Base-by-base conservation (phyloP, 2,113 vertebrate species). In the Chunga burmeisteri region DNA sequence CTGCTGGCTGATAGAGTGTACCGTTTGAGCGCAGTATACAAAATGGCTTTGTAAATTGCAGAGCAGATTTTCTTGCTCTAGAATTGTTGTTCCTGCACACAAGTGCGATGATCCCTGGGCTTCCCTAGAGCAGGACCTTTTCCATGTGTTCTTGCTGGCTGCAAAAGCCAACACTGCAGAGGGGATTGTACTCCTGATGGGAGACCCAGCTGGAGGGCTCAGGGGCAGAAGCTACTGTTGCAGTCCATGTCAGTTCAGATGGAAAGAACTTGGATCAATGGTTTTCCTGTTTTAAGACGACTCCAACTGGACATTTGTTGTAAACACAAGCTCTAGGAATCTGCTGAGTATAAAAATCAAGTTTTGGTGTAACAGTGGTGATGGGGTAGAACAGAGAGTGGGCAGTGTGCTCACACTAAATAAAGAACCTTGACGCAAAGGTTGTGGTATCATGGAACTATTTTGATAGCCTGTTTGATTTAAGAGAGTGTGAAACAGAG, bases 1-100 rank as follows among this genome's bases (percentile, higher is more conserved):
- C 40, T 38, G n/a, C 47, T 72, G 20, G 23, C 42, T 32, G 53
- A 15, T 46, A 55, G 50, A 72, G 25, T 22, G 25, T 20, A 47
- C n/a, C 7, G 4, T 67, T 27, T 2, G 15, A 80, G 65, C 13
- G 34, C 8, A 13, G 16, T 17, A 9, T 38, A 29, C 0, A 1
- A 84, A 83, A 62, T 25, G 18, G 16, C 68, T 78, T 74, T 29
- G 59, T 58, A 70, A 83, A 62, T 23, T 32, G n/a, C 14, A 30
- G n/a, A 9, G 13, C 32, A 27, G 29, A 13, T 19, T 71, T 44
- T 50, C 9, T 62, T 50, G 46, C 14, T 87, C 38, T 53, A 16
- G 30, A 68, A 25, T 27, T 65, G 49, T 68, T 85, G 52, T 15
- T 94, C 7, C 15, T 42, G 47, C 26, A 56, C 23, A 36, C 50